These are phyloP conservation scores for Tupiocoris notatus DNA, from an alignment of 2,888 invertebrate genomes.

Conservation along the genomic window DNA sequence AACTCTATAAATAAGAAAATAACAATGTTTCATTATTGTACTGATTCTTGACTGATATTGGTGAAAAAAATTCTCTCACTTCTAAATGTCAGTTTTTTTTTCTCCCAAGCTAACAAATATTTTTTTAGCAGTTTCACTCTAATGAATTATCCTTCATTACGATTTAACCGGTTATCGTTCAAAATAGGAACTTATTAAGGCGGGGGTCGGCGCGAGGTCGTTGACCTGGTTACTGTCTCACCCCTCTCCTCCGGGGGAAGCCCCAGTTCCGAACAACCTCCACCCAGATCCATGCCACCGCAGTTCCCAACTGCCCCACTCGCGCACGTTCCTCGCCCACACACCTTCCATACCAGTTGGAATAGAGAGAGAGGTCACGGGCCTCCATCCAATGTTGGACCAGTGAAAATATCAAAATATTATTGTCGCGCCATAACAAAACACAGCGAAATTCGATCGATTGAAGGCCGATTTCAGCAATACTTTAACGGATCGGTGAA, in stretches of 20 bases:
- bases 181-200: not conserved
- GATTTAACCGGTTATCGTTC: too few species aligned
- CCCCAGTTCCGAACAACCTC: constrained; percentile 43
- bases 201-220: constrained; percentile 6
- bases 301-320: constrained; percentile 13
- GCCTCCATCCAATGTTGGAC: not conserved
- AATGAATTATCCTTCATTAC: too few species aligned
- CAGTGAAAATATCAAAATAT: not conserved
- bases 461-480: too few species aligned
- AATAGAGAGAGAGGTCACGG: constrained; percentile 18
- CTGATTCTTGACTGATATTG: too few species aligned
- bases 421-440: not conserved
- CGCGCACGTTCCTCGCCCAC: not conserved
- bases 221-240: constrained; percentile 23
- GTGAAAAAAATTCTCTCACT: too few species aligned
- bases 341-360: not conserved
- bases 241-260: not conserved
- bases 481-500: too few species aligned
- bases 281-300: constrained; percentile 48
- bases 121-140: too few species aligned
- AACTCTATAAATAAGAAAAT: too few species aligned
- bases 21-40: too few species aligned
- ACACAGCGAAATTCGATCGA: too few species aligned
- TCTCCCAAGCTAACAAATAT: too few species aligned
- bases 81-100: too few species aligned